Conservation (phyloP, 2,888 invertebrate genomes). For the Drosophila nr. fundita region DNA sequence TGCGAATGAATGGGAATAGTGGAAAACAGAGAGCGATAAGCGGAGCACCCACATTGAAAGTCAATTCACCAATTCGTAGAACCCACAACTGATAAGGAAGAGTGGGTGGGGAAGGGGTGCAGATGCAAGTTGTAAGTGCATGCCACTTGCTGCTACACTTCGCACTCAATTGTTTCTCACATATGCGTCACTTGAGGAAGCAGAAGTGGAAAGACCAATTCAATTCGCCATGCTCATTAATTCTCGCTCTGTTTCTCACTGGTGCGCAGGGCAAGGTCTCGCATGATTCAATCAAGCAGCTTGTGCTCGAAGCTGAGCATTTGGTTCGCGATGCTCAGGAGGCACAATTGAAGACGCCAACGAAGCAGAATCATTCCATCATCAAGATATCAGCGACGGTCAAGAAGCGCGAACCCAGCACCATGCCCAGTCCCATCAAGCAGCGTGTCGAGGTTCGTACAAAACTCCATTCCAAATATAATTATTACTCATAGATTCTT, state of each 20-base stretch:
- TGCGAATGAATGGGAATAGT: not conserved
- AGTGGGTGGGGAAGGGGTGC: not conserved
- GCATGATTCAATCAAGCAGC: constrained; percentile 89
- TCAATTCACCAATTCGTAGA: constrained; percentile 1
- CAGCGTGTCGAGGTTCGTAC: constrained; percentile 83
- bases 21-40: constrained; percentile 4
- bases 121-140: not conserved
- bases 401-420: constrained; percentile 83
- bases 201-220: not conserved
- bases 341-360: constrained; percentile 83
- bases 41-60: not conserved
- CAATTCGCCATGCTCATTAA: constrained; percentile 72
- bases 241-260: constrained; percentile 14
- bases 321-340: constrained; percentile 87
- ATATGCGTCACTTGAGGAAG: not conserved
- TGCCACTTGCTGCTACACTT: not conserved
- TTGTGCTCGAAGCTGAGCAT: constrained; percentile 93
- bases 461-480: not conserved
- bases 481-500: not conserved
- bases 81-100: constrained; percentile 17
- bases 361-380: constrained; percentile 83
- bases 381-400: constrained; percentile 83
- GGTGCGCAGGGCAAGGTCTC: constrained; percentile 81
- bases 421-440: constrained; percentile 83
- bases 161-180: not conserved